Evolutionary conservation across 1,140 invertebrate species (phyloP).

Genomic region (Epicauta chinensis): DNA sequence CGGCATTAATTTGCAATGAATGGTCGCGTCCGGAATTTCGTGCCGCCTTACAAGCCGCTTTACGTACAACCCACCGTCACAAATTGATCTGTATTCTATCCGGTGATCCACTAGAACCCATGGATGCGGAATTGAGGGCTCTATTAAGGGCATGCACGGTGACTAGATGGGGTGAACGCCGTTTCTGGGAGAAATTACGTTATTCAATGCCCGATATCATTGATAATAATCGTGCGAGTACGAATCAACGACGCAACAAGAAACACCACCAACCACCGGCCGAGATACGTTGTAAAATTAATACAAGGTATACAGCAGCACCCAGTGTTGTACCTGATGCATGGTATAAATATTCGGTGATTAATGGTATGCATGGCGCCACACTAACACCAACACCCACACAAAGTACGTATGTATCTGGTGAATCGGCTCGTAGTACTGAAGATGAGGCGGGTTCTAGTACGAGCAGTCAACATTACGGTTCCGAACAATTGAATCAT

Average conservation of each 20-base stretch:
- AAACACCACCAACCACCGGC: slow-evolving; percentile 36
- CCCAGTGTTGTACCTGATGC: slow-evolving; percentile 50
- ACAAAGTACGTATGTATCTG: slow-evolving; percentile 57
- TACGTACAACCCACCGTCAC: slow-evolving; percentile 66
- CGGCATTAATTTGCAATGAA: slow-evolving; percentile 66
- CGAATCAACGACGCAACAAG: slow-evolving; percentile 31
- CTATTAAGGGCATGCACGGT: slow-evolving; percentile 78
- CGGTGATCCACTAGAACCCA: slow-evolving; percentile 55
- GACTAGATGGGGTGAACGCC: slow-evolving; percentile 76
- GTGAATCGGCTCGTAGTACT: slow-evolving; percentile 51
- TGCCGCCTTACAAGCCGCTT: slow-evolving; percentile 62
- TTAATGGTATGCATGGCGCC: slow-evolving; percentile 40
- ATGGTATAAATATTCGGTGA: slow-evolving; percentile 46
- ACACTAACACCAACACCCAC: slow-evolving; percentile 54
- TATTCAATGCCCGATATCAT: slow-evolving; percentile 76
- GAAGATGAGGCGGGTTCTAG: slow-evolving; percentile 54
- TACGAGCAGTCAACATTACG: slow-evolving; percentile 46
- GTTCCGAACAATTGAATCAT: slow-evolving; percentile 42
- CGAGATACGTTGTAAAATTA: slow-evolving; percentile 42
- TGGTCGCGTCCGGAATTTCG: slow-evolving; percentile 67
- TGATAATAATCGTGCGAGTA: slow-evolving; percentile 27
- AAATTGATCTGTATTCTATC: slow-evolving; percentile 68
- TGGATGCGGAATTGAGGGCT: slow-evolving; percentile 75
- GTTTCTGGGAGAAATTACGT: slow-evolving; percentile 85
- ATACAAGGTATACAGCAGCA: slow-evolving; percentile 49